Evolutionary conservation across 2,888 invertebrate genomes (phyloP).

Genomic region (Agonopterix arenella): DNA sequence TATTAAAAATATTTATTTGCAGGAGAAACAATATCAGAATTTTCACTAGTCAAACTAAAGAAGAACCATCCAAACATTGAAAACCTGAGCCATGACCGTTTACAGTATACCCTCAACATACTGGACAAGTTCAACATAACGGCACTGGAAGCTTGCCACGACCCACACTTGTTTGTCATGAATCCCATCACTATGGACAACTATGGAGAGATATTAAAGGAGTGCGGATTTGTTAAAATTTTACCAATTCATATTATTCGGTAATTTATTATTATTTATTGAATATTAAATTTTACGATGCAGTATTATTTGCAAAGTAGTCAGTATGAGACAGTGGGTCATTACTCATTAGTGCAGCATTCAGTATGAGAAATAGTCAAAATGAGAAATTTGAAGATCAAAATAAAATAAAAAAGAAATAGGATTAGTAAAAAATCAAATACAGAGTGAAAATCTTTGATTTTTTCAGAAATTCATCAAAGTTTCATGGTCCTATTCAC

Average conservation of each 20-base stretch:
- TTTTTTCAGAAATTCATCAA: too few species aligned
- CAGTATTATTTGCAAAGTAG: neutral
- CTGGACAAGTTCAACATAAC: constrained; percentile 61
- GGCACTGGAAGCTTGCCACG: constrained; percentile 66
- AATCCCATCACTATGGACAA: constrained; percentile 77
- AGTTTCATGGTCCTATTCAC: too few species aligned
- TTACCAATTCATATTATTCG: constrained; percentile 57
- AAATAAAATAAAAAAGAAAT: too few species aligned
- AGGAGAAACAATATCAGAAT: constrained; percentile 40
- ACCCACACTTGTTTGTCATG: constrained; percentile 76
- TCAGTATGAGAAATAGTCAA: too few species aligned
- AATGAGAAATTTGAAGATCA: too few species aligned
- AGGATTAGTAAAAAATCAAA: too few species aligned
- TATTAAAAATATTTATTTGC: constrained; percentile 8
- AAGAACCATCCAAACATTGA: constrained; percentile 53
- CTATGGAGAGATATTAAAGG: constrained; percentile 77
- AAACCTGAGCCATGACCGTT: constrained; percentile 34
- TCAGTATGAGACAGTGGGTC: too few species aligned
- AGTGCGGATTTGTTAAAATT: constrained; percentile 75
- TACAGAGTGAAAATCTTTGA: too few species aligned
- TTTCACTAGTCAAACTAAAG: constrained; percentile 30
- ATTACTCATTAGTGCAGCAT: too few species aligned
- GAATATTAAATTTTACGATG: neutral
- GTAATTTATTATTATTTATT: constrained; percentile 23
- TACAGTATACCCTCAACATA: constrained; percentile 48